phyloP scores from a whole-genome alignment of 2,888 invertebrate species.

The Dicyrtomina minuta region DNA sequence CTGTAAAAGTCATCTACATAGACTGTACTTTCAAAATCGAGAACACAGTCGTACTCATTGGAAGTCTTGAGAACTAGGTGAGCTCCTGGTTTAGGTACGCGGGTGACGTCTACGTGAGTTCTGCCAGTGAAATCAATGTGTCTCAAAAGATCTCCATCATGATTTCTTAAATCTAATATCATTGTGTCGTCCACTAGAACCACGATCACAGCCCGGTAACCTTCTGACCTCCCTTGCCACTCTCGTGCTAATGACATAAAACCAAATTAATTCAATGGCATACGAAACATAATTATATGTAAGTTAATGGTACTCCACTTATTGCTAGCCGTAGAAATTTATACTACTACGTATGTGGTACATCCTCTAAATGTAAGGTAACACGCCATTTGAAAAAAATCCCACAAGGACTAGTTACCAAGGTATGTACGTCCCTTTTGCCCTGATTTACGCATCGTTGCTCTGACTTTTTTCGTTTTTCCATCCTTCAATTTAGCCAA shows the following conservation, averaged over 20 bases:
- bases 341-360: too few relatives aligned
- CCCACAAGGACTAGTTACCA: too few relatives aligned
- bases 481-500: neutral
- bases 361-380: too few relatives aligned
- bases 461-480: neutral
- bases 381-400: too few relatives aligned
- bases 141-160: constrained; percentile 57
- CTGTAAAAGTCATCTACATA: constrained; percentile 57
- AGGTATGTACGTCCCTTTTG: constrained; percentile 1
- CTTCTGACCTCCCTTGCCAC: constrained; percentile 57
- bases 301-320: neutral
- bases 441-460: neutral
- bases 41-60: constrained; percentile 62
- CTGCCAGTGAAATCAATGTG: constrained; percentile 57
- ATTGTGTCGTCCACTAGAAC: constrained; percentile 55
- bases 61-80: constrained; percentile 58
- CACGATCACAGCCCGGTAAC: constrained; percentile 57
- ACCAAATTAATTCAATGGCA: neutral
- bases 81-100: constrained; percentile 56
- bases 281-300: neutral
- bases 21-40: constrained; percentile 59
- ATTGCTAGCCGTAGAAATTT: too few relatives aligned
- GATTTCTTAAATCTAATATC: constrained; percentile 57
- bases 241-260: constrained; percentile 56
- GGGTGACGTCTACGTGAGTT: constrained; percentile 55